These are phyloP conservation scores for Harlomillsia oculata DNA, from an alignment of 1,140 invertebrate genomes.

Conservation along the genomic window DNA sequence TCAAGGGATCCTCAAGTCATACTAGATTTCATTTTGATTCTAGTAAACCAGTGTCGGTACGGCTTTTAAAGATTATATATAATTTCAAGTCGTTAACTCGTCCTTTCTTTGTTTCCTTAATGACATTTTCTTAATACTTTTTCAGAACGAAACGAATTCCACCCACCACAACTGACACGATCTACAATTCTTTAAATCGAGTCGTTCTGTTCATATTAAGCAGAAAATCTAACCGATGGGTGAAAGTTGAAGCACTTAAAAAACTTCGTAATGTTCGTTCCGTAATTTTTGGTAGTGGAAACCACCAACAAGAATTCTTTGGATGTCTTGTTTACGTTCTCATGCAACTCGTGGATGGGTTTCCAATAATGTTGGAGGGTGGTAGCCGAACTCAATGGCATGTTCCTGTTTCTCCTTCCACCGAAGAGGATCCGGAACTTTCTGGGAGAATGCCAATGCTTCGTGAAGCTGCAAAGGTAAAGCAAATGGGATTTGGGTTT, in stretches of 20 bases:
- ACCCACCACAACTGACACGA: slow-evolving; percentile 53
- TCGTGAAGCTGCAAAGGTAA: slow-evolving; percentile 62
- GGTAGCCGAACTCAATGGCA: slow-evolving; percentile 79
- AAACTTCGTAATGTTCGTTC: slow-evolving; percentile 68
- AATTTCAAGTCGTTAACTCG: neutral
- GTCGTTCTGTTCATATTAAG: slow-evolving; percentile 87
- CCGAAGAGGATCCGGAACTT: neutral
- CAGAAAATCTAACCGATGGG: slow-evolving; percentile 71
- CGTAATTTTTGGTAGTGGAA: slow-evolving; percentile 70
- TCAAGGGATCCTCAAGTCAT: slow-evolving; percentile 86
- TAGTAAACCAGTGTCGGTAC: slow-evolving; percentile 49
- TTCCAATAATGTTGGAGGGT: slow-evolving; percentile 49
- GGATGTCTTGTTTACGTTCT: slow-evolving; percentile 71
- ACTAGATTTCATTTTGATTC: slow-evolving; percentile 87
- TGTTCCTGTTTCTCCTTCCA: slow-evolving; percentile 41
- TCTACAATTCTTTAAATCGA: slow-evolving; percentile 89
- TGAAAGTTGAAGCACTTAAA: slow-evolving; percentile 82
- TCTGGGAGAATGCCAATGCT: slow-evolving; percentile 60
- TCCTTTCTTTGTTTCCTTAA: neutral
- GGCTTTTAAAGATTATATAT: neutral
- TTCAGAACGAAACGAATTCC: slow-evolving; percentile 40
- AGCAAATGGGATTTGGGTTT: slow-evolving; percentile 52
- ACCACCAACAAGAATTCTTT: slow-evolving; percentile 90
- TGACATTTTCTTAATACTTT: neutral
- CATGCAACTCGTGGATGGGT: slow-evolving; percentile 28